These are phyloP conservation scores for Dolichoris vasculosae DNA, from an alignment of 1,140 invertebrate species.

Conservation along the genomic window DNA sequence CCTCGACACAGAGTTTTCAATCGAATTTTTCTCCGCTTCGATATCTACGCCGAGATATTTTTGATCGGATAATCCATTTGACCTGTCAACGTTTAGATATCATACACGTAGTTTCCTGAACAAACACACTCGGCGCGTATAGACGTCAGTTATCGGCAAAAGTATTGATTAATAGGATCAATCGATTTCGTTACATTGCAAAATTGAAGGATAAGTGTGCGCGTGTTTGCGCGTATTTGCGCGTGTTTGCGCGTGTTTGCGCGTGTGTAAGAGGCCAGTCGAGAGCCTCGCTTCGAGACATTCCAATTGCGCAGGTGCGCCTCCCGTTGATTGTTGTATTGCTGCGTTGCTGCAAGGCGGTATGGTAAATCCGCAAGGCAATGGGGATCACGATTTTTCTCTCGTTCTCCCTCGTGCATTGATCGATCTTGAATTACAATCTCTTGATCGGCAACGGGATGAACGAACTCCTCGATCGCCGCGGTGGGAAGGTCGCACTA, in stretches of 20 bases:
- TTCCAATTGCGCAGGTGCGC: slow-evolving; percentile 50
- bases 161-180: slow-evolving; percentile 50
- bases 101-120: background rate
- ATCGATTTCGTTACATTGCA: slow-evolving; percentile 47
- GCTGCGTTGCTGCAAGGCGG: background rate
- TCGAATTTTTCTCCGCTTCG: background rate
- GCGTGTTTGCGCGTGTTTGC: background rate
- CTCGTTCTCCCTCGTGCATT: slow-evolving; percentile 3
- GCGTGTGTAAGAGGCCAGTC: background rate
- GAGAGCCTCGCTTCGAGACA: slow-evolving; percentile 29
- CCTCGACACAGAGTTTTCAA: too few species aligned
- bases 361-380: slow-evolving; percentile 24
- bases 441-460: slow-evolving; percentile 41
- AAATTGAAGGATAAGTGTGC: slow-evolving; percentile 15
- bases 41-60: background rate
- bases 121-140: background rate
- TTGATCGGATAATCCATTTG: slow-evolving; percentile 30
- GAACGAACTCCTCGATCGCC: slow-evolving; percentile 36
- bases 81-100: slow-evolving; percentile 14
- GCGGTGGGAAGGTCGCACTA: slow-evolving; percentile 4
- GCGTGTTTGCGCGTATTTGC: background rate
- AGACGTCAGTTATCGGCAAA: slow-evolving; percentile 9
- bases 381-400: slow-evolving; percentile 38
- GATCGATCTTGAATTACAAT: slow-evolving; percentile 50
- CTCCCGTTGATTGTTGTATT: slow-evolving; percentile 24